Percentiles rank a stretch among this genome's conserved stretches.
phyloP scores from a whole-genome alignment of 2,113 vertebrate species.

The Uria lomvia region DNA sequence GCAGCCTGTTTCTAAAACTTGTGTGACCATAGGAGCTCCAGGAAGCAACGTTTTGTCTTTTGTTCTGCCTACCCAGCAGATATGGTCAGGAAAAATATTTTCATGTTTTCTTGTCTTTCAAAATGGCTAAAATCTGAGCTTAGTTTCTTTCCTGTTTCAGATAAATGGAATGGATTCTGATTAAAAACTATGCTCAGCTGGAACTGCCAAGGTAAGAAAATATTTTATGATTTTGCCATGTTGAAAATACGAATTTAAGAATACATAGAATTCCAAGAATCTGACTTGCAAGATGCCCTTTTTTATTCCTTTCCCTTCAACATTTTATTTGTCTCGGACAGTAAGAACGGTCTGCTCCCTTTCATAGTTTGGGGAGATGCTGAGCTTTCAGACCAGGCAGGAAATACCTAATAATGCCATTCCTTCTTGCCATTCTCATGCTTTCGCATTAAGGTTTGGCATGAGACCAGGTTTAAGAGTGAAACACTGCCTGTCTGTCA shows the following conservation, averaged over 20 bases:
- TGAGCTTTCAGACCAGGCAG: background rate
- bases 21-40: background rate
- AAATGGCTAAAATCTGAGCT: background rate
- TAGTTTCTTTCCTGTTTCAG: background rate
- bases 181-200: background rate
- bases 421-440: constrained; percentile 32
- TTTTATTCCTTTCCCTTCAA: background rate
- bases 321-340: background rate
- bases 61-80: background rate
- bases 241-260: background rate
- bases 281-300: background rate
- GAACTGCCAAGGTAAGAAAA: background rate
- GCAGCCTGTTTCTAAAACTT: background rate
- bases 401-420: constrained; percentile 39
- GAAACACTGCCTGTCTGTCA: constrained; percentile 38
- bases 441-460: background rate
- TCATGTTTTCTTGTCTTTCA: background rate
- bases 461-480: background rate
- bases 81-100: background rate
- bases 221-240: background rate
- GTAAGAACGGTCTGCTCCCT: background rate
- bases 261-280: background rate
- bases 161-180: background rate
- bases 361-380: background rate
- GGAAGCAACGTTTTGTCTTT: background rate